Evolutionary conservation across 2,888 invertebrate genomes (phyloP), one percentile per base, ranked within the genome.

Genomic region (Aleiodes testaceus): DNA sequence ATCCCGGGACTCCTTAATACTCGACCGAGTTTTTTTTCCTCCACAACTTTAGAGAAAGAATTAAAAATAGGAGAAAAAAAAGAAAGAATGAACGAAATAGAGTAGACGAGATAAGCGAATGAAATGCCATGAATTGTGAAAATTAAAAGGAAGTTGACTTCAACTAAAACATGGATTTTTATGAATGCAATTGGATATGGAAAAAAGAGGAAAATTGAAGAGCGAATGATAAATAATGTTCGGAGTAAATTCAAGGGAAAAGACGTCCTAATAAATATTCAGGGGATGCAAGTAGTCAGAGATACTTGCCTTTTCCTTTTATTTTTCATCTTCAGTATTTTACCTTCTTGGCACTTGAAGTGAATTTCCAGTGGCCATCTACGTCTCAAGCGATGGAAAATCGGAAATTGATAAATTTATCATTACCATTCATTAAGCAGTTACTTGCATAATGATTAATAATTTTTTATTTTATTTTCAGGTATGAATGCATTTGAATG

Each of bases 241-340:
- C 44, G 9, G 61, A 61, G 30, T 49, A 30, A 49, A 59, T 47
- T 14, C n/a, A 30, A 18, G 42, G 53, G 14, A 55, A 45, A 18
- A 47, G 47, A 65, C 20, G 42, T 11, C 22, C 44, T 36, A 52
- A 65, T 74, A 72, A 74, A 74, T 74, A 74, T 74, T 74, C 74
- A 74, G 44, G 61, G 70, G 72, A 74, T 68, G 72, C 74, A 68
- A 68, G 74, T 45, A 50, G 70, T 72, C 49, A 61, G 55, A 42
- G 52, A 68, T 65, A 53, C 66, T 72, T 65, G 68, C 70, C 69
- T 64, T 26, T 69, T 26, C 22, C 22, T 63, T 63, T 14, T 42
- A 11, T 42, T 44, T 50, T n/a, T 42, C 44, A 20, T 14, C 16
- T 22, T 42, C 55, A 36, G 26, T 22, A 14, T 55, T 55, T 55